Conservation (phyloP, 2,797 vertebrate genomes). For the Heliangelus exortis region DNA sequence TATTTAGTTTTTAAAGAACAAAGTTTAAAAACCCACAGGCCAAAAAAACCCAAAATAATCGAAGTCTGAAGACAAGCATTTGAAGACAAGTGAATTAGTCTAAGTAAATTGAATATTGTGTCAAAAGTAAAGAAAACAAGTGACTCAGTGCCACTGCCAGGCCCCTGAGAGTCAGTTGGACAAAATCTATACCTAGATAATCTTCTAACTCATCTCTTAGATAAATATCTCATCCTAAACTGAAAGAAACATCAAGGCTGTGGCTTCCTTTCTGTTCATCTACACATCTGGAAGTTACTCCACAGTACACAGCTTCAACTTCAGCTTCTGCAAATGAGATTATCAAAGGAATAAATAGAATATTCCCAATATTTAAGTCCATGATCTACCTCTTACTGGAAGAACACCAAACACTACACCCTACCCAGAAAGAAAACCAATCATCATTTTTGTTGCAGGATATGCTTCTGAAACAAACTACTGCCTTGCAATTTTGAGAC, state of each 20-base stretch:
- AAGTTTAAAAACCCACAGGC: not conserved
- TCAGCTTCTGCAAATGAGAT: not conserved
- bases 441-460: not conserved
- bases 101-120: not conserved
- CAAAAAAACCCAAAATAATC: not conserved
- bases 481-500: not conserved
- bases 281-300: not conserved
- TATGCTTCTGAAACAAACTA: not conserved
- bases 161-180: not conserved
- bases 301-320: not conserved
- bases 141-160: not conserved
- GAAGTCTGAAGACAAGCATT: not conserved
- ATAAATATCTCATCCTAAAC: not conserved
- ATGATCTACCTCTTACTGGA: not conserved
- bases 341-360: not conserved
- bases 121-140: not conserved
- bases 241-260: not conserved
- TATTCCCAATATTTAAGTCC: not conserved
- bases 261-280: not conserved
- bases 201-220: not conserved
- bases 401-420: not conserved
- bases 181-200: not conserved
- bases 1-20: not conserved
- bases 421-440: not conserved
- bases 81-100: not conserved